phyloP scores from a whole-genome alignment of 2,888 invertebrate species.

The Megastigmus dorsalis region DNA sequence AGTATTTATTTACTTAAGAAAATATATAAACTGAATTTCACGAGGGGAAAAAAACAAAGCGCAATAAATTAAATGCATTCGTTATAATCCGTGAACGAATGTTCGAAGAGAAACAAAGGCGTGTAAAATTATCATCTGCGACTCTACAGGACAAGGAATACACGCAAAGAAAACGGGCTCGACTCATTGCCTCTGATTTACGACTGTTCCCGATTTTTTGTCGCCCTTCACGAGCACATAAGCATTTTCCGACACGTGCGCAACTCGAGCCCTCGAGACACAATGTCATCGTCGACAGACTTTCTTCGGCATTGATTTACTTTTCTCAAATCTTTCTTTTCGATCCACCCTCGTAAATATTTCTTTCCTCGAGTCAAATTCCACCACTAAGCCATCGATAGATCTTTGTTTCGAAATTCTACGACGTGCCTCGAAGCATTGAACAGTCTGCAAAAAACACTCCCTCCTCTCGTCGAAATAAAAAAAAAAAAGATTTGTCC shows the following conservation, averaged over 20 bases:
- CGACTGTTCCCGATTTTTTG: slow-evolving; percentile 29
- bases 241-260: slow-evolving; percentile 25
- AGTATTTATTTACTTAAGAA: no score
- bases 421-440: not conserved
- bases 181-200: slow-evolving; percentile 48
- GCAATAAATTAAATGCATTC: not conserved
- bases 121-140: not conserved
- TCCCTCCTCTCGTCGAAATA: not conserved
- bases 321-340: no score
- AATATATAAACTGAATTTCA: no score
- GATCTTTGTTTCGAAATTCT: no score
- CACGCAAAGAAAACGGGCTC: slow-evolving; percentile 30
- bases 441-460: no score
- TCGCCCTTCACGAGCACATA: slow-evolving; percentile 16
- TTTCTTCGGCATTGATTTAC: no score
- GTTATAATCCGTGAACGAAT: not conserved
- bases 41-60: not conserved
- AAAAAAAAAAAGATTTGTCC: not conserved
- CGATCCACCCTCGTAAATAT: not conserved
- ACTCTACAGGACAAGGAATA: not conserved
- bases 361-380: not conserved
- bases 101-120: not conserved
- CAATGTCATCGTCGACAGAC: not conserved
- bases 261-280: not conserved
- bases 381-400: no score